Base-by-base conservation (phyloP, 1,140 invertebrate genomes). In the Eumeta japonica region DNA sequence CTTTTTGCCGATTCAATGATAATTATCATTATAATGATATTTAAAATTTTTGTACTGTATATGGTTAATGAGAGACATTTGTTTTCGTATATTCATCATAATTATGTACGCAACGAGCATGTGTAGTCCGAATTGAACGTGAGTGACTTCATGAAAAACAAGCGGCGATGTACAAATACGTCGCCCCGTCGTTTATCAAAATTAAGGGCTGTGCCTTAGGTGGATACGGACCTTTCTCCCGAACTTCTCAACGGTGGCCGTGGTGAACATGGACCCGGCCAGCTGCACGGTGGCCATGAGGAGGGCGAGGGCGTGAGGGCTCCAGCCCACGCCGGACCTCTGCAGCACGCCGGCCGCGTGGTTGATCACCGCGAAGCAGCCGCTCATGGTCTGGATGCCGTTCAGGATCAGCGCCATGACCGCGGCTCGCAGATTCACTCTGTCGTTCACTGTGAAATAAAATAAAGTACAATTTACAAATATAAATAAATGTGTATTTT, bases 301-400 rank as follows among this genome's bases (percentile, higher is more conserved):
- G 0, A 58, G 43, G 3, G 52, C 48, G 11, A 58, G 35, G 9
- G 43, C 49, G 37, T 58, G 50, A 19, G 55, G 52, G 37, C 45
- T 53, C 52, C 50, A 58, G 27, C 32, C 11, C 3, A 48, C 41
- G 35, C 50, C 52, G 0, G 52, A 50, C 7, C 55, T 37, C 0
- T 27, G 11, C 43, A 58, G 55, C 28, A 58, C 48, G 29, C 54
- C 55, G 0, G 52, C 48, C 3, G 52, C 55, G 43, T 49, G 55
- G 46, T 55, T 58, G 52, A 58, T 53, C 13, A 58, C 48, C 33
- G 55, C 55, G 50, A 58, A 58, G 40, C 52, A 50, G 19, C 55
- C 55, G 0, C 52, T 55, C 1, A 58, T 40, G 2, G 55, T 55
- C 39, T 58, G 55, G 45, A 58, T 53, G 10, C 38, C 52, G 52